A percentile compares a stretch with the other conserved stretches of the same genome.
phyloP scores from a whole-genome alignment of 2,797 vertebrate species.

The Hoplostethus atlanticus region DNA sequence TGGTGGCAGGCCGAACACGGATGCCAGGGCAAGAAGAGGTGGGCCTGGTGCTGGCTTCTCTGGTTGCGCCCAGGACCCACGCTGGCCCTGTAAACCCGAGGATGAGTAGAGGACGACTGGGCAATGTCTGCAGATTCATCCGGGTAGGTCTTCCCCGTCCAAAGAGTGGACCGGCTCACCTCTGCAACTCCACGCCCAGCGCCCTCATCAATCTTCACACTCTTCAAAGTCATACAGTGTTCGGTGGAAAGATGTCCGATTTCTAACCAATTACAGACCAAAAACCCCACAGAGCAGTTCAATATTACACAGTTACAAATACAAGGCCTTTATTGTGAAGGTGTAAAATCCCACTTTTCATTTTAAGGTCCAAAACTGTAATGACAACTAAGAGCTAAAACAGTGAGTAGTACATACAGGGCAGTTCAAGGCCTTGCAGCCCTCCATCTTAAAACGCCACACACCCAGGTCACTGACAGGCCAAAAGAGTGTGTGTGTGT shows the following conservation, averaged over 20 bases:
- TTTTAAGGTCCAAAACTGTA: slow-evolving; percentile 3
- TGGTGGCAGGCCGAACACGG: slow-evolving; percentile 72
- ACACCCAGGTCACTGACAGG: slow-evolving; percentile 80
- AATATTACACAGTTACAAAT: not conserved
- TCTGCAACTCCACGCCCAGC: slow-evolving; percentile 54
- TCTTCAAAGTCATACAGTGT: slow-evolving; percentile 74
- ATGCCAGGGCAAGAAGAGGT: slow-evolving; percentile 79
- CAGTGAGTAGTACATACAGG: slow-evolving; percentile 4
- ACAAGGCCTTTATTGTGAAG: not conserved
- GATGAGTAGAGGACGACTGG: slow-evolving; percentile 76
- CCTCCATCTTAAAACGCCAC: slow-evolving; percentile 72
- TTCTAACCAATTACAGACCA: slow-evolving; percentile 45
- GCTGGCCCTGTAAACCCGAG: slow-evolving; percentile 67
- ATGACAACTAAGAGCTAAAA: not conserved
- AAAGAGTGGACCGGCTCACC: slow-evolving; percentile 61
- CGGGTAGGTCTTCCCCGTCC: slow-evolving; percentile 18
- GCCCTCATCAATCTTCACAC: slow-evolving; percentile 57
- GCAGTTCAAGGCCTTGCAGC: slow-evolving; percentile 48
- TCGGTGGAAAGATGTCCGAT: slow-evolving; percentile 42
- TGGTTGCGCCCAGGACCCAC: slow-evolving; percentile 58
- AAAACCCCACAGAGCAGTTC: not conserved
- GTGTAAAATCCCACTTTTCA: not conserved
- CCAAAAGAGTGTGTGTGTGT: slow-evolving; percentile 65
- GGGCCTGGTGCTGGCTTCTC: slow-evolving; percentile 64
- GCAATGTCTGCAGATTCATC: slow-evolving; percentile 52